Base-by-base conservation (phyloP, 2,797 vertebrate species). In the Loriculus beryllinus region DNA sequence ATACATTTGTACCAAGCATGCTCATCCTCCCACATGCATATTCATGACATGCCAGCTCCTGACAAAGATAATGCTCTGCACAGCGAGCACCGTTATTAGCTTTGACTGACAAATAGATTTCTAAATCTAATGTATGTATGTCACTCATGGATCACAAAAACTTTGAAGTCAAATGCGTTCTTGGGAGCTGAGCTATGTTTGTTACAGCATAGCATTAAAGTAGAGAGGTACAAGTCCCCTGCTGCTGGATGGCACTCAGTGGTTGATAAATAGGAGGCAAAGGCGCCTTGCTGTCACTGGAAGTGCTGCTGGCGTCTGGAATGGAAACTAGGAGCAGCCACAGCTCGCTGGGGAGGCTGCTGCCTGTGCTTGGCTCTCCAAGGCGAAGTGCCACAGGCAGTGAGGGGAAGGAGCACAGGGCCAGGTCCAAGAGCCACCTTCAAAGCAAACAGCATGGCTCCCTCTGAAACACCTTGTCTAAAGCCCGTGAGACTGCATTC, bases 41-140 rank as follows among this genome's bases (percentile, higher is more conserved):
- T 86, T 94, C 92, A 92, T 91, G 71, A 21, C 0, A 4, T 87
- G 92, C 69, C 86, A 83, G 78, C 86, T 93, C 96, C 92, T 88
- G 92, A 77, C 23, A 82, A 75, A 88, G 94, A 93, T 26, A 84
- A 72, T 63, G 93, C 92, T 86, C 82, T 92, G 93, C 40, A 60
- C 88, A 78, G 75, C 7, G 15, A 96, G 93, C 51, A 10, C 69
- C 8, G 5, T 40, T 49, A 56, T 68, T 95, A 95, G 94, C 88
- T 84, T 77, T 85, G 96, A 63, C 75, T 94, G 94, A 92, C 94
- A 96, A 69, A 90, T 48, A 94, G 87, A 48, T 92, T 94, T 90
- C 96, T 89, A 54, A 54, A 79, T 86, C 94, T 54, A 49, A 87
- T 15, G 67, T 49, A 31, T 84, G 82, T 79, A 6, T 83, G 81